Evolutionary conservation across 2,113 vertebrate species (phyloP).

Genomic region (Chamaetylas fuelleborni): DNA sequence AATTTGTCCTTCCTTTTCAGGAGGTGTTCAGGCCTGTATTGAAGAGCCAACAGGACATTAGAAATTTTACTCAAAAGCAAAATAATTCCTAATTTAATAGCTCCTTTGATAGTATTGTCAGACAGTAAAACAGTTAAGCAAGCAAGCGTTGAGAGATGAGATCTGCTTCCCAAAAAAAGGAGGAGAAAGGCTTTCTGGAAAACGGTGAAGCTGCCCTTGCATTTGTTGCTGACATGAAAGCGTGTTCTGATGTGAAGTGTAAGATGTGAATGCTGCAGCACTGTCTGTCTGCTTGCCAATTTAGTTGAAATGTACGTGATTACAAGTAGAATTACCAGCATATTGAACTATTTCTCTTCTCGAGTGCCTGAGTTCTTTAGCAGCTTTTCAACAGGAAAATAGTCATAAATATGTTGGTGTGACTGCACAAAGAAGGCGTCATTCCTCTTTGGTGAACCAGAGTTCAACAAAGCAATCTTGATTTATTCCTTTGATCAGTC

Average conservation of each 20-base stretch:
- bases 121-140: not conserved
- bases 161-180: not conserved
- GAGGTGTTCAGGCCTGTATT: not conserved
- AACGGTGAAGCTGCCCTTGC: not conserved
- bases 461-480: not conserved
- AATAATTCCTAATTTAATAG: not conserved
- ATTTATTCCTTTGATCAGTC: not conserved
- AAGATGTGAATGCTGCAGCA: not conserved
- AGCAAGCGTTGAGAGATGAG: not conserved
- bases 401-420: not conserved
- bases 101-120: not conserved
- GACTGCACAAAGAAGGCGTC: not conserved
- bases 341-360: not conserved
- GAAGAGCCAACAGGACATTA: not conserved
- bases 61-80: not conserved
- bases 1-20: not conserved
- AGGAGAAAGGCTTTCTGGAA: not conserved
- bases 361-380: not conserved
- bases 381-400: not conserved
- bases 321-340: not conserved
- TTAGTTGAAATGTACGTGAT: not conserved
- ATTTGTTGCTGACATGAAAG: not conserved
- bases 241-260: not conserved
- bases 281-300: not conserved
- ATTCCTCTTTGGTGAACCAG: not conserved